These are phyloP conservation scores for Noctua pronuba DNA, from an alignment of 2,888 invertebrate species.

Conservation along the genomic window DNA sequence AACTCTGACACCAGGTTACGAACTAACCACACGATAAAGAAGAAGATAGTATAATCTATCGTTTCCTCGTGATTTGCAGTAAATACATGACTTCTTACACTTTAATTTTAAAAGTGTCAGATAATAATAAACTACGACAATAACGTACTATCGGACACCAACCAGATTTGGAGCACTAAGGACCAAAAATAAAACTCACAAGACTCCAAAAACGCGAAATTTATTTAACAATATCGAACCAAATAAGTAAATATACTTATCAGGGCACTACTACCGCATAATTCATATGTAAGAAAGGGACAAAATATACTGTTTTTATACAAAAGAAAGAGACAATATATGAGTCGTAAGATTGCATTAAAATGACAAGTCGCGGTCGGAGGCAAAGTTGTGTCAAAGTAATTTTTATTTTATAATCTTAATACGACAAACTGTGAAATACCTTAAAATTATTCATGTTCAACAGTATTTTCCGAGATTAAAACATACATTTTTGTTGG, in stretches of 20 bases:
- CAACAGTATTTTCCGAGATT: constrained; percentile 57
- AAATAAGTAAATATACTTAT: constrained; percentile 58
- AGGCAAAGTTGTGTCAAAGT: constrained; percentile 52
- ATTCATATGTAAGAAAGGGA: constrained; percentile 48
- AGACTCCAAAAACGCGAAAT: constrained; percentile 34
- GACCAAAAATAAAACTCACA: constrained; percentile 19
- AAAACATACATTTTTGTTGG: constrained; percentile 32
- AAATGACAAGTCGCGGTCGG: constrained; percentile 62
- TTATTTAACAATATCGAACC: constrained; percentile 39
- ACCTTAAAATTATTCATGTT: constrained; percentile 60
- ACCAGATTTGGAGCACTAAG: constrained; percentile 3
- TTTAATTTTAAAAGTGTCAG: neutral
- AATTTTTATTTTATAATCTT: constrained; percentile 69
- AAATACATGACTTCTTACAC: neutral
- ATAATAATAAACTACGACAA: constrained; percentile 15
- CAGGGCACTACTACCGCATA: constrained; percentile 36
- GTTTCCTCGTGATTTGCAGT: neutral
- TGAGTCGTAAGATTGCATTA: constrained; percentile 71
- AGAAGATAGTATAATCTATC: too few relatives aligned
- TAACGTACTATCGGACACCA: neutral
- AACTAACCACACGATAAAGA: too few relatives aligned
- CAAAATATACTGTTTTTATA: constrained; percentile 16
- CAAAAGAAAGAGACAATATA: constrained; percentile 50
- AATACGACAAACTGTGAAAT: constrained; percentile 71
- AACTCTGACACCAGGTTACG: too few relatives aligned